phyloP scores from a whole-genome alignment of 53 echinoderm and acorn worm species.

The Pentamera pediparva region DNA sequence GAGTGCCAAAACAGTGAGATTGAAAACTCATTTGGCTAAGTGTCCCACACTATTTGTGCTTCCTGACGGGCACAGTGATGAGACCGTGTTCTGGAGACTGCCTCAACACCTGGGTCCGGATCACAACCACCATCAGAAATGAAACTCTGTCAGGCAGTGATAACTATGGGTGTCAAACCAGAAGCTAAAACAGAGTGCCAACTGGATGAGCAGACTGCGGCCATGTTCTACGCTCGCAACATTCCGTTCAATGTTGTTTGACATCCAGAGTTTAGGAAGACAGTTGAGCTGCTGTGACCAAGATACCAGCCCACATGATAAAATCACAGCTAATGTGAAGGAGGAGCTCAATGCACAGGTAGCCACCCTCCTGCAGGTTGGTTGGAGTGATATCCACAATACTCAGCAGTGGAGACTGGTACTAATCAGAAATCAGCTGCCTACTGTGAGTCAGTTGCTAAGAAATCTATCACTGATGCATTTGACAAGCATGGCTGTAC shows the following conservation, averaged over 20 bases:
- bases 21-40: background rate
- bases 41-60: background rate
- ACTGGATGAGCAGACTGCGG: constrained; percentile 19
- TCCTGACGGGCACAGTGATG: background rate
- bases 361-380: constrained; percentile 22
- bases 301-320: constrained; percentile 19
- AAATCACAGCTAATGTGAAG: constrained; percentile 2
- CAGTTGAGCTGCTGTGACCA: constrained; percentile 15
- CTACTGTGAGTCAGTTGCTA: constrained; percentile 14
- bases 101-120: background rate
- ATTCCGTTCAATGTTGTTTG: constrained; percentile 6
- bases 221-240: constrained; percentile 1
- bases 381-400: constrained; percentile 33
- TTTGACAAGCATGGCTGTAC: constrained; percentile 4
- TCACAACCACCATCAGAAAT: background rate
- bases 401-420: constrained; percentile 25
- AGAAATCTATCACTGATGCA: background rate
- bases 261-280: constrained; percentile 21
- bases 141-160: background rate
- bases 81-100: background rate
- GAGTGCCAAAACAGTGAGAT: background rate
- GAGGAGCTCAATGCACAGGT: background rate
- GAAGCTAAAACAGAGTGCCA: constrained; percentile 2
- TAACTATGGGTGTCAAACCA: constrained; percentile 5
- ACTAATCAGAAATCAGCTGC: constrained; percentile 17